Percentiles rank a stretch among this genome's conserved stretches.
Evolutionary conservation across 2,113 vertebrate species (phyloP).

Genomic region (Cercopithecus mona): DNA sequence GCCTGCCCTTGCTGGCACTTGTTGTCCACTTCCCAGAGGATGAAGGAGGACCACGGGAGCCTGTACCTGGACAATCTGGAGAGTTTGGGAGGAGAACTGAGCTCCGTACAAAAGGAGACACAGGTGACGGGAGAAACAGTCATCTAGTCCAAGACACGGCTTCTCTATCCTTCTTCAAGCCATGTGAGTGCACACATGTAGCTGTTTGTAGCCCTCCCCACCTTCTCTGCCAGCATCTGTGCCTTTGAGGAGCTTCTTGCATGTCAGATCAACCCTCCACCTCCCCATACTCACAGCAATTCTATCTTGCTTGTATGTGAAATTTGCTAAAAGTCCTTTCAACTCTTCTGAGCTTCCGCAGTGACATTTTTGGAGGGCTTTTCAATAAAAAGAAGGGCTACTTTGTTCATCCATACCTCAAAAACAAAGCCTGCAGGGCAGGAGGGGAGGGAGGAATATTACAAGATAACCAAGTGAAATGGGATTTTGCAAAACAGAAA

Average conservation of each 20-base stretch:
- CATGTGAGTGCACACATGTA: not conserved
- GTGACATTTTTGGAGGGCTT: not conserved
- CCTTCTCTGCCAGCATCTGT: not conserved
- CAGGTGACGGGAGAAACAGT: conserved; percentile 34
- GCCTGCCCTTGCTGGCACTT: not conserved
- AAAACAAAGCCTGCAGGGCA: not conserved
- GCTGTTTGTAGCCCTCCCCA: not conserved
- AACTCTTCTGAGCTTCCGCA: conserved; percentile 32
- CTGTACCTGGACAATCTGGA: conserved; percentile 11
- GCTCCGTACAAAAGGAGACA: conserved; percentile 8
- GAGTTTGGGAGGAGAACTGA: conserved; percentile 50
- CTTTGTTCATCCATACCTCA: not conserved
- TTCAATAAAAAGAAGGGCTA: conserved; percentile 15
- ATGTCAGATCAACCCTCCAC: not conserved
- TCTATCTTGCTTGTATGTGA: not conserved
- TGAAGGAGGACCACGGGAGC: not conserved
- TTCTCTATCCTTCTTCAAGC: not conserved
- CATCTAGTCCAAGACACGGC: not conserved
- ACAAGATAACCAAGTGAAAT: not conserved
- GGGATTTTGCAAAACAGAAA: conserved; percentile 2
- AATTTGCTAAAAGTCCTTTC: not conserved
- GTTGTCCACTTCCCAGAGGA: not conserved
- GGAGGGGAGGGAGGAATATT: not conserved
- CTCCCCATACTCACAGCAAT: not conserved
- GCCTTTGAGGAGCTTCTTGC: not conserved